Evolutionary conservation across 1,140 invertebrate species (phyloP), one percentile per base, ranked within the genome.

Genomic region (Tetramorium alpestre): DNA sequence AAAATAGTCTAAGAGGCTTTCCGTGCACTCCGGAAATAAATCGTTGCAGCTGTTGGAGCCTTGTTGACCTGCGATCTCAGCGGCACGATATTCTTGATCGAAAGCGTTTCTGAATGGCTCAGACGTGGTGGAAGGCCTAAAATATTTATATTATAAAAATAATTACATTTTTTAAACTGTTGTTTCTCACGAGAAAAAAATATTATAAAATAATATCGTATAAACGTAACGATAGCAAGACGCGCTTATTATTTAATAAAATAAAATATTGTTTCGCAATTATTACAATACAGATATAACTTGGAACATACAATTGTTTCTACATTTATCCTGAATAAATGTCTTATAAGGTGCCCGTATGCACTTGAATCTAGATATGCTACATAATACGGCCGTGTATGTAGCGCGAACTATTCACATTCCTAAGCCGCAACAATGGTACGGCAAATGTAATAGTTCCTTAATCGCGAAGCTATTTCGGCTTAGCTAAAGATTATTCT

Each of bases 1-100:
- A 86, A 97, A 97, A 87, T 96, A 96, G 60, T 96, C 96, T 77
- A 98, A 91, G 33, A 97, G 93, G 22, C 96, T 97, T 1, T 94
- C 94, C 64, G 95, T 93, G 92, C 97, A 98, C 88, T 97, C 97
- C 3, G 96, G 96, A 93, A 97, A 97, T 47, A 97, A 92, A 7
- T 93, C 92, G 81, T 96, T 95, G 88, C 97, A 97, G 85, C 96
- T 95, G 2, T 93, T 94, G 0, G 94, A 95, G 22, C 94, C 93
- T 70, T 95, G 95, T 86, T 90, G 93, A 0, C 97, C 97, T 8
- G 97, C 89, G 76, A 96, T 94, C 93, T 98, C 97, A 0, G 97
- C 97, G n/a, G 96, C 96, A 80, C 96, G 96, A 93, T 97, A 98
- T 87, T 97, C 97, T 88, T 97, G 97, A 93, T 98, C 96, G 1